phyloP scores from a whole-genome alignment of 2,113 vertebrate genomes.

The Tursiops truncatus region DNA sequence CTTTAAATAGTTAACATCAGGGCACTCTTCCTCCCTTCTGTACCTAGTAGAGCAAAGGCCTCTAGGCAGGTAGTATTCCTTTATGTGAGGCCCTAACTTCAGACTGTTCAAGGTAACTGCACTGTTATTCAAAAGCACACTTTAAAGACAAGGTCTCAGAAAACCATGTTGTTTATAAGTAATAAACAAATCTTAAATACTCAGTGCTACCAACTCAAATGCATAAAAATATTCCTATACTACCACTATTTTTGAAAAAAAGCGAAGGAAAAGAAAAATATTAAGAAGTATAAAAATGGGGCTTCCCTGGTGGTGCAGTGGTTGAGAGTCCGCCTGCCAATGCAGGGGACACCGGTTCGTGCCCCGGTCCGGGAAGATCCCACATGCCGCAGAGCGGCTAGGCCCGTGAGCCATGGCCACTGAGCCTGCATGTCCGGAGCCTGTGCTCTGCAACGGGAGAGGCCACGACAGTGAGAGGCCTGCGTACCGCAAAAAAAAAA shows the following conservation, averaged over 20 bases:
- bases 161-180: background rate
- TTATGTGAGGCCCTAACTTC: background rate
- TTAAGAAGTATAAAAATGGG: background rate
- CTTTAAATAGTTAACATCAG: constrained; percentile 67
- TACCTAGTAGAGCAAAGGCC: background rate
- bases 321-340: no score
- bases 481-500: no score
- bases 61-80: constrained; percentile 39
- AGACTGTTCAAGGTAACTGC: background rate
- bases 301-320: no score
- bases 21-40: background rate
- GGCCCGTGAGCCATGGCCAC: no score
- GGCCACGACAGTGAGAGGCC: no score
- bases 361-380: no score
- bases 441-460: no score
- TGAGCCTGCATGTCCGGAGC: no score
- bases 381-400: no score
- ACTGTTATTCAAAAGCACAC: background rate
- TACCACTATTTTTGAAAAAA: background rate
- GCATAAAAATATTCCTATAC: background rate
- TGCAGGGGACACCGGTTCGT: no score
- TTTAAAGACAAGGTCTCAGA: background rate
- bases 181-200: background rate
- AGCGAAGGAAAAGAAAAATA: background rate
- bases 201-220: background rate